Evolutionary conservation across 2,797 vertebrate species (phyloP), one percentile per base, ranked within the genome.

Genomic region (Parauchenoglanis ngamensis): DNA sequence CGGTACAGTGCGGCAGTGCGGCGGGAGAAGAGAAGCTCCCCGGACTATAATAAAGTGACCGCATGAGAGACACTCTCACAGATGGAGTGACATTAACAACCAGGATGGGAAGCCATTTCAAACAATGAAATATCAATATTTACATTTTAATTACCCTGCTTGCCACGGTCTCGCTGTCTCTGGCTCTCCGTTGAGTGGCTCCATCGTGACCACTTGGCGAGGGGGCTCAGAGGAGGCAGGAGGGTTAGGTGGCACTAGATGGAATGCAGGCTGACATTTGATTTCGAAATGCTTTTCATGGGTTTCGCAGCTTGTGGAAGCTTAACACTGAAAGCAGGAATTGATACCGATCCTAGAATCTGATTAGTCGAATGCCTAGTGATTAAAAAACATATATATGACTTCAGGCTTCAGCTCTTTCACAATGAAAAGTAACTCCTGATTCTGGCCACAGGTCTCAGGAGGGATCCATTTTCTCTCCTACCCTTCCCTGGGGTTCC

Each of bases 61-160:
- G 94, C 68, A 92, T 96, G 96, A 97, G 97, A 94, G 96, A 96
- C 96, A 97, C 97, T 95, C 94, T 96, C 97, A 96, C 98, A 99
- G 97, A 98, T 98, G 98, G 98, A 98, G 97, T 97, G 97, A 98
- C 98, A 98, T 99, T 99, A 99, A 98, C 97, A 96, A 96, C 96
- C 96, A 93, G 96, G 96, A 97, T 96, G 96, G 96, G 97, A 96
- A 98, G 97, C 97, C 96, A 97, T 98, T 99, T 98, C 97, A 99
- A 98, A 99, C 98, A 97, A 98, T 99, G 98, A 99, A 99, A 99
- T 99, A 99, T 99, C 98, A 99, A 99, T 99, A 99, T 99, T 99
- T 99, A 99, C 98, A 99, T 99, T 99, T 99, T 99, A 99, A 99
- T 99, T 98, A 98, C 97, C 97, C 96, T 96, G 96, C 97, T 97